These are phyloP conservation scores for Drosophila bunnanda DNA, from an alignment of 2,888 invertebrate species.

Conservation along the genomic window DNA sequence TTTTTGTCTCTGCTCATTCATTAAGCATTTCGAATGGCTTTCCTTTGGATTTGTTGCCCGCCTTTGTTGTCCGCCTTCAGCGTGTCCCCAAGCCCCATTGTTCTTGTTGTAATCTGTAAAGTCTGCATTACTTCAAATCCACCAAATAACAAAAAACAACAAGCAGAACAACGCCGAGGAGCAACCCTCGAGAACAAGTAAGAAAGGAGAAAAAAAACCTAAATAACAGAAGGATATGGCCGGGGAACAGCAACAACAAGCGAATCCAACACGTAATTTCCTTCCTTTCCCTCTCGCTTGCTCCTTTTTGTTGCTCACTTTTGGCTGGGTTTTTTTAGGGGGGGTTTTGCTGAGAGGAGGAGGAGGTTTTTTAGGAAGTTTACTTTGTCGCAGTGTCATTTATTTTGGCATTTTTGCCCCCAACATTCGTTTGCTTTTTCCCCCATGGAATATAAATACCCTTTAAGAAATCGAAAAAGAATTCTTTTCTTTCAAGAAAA, in stretches of 20 bases:
- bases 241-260: constrained; percentile 27
- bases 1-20: constrained; percentile 60
- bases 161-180: constrained; percentile 16
- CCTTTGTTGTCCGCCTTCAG: constrained; percentile 37
- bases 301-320: constrained; percentile 30
- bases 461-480: neutral
- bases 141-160: constrained; percentile 38
- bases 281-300: constrained; percentile 34
- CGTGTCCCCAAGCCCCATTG: constrained; percentile 24
- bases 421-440: constrained; percentile 41
- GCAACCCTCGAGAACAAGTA: constrained; percentile 5
- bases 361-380: constrained; percentile 59
- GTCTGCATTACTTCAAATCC: constrained; percentile 75
- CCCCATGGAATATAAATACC: neutral
- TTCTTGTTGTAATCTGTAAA: constrained; percentile 68
- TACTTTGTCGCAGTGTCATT: constrained; percentile 78
- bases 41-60: constrained; percentile 60
- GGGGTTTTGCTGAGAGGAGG: neutral
- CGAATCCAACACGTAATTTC: constrained; percentile 65
- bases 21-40: constrained; percentile 69
- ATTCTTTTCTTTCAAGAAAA: neutral
- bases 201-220: constrained; percentile 9
- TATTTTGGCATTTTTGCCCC: constrained; percentile 69
- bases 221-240: constrained; percentile 25
- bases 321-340: neutral